phyloP scores from a whole-genome alignment of 2,888 invertebrate genomes.

The Cerastis leucographa region DNA sequence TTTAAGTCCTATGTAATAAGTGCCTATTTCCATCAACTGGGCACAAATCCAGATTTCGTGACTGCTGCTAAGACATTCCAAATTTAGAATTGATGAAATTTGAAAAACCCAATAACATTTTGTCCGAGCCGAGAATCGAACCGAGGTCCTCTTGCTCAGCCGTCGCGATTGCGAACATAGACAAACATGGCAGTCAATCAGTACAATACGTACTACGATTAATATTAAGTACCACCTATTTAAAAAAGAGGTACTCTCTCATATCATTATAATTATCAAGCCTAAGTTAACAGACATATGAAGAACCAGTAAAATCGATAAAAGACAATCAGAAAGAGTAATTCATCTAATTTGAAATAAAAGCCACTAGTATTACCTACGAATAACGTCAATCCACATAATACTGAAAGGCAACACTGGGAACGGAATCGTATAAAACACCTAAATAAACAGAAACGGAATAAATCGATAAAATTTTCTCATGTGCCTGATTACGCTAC shows the following conservation, averaged over 20 bases:
- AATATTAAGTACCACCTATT: too few species aligned
- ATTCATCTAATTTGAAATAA: neutral
- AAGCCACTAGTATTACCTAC: neutral
- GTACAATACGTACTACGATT: too few species aligned
- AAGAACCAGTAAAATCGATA: neutral
- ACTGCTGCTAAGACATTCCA: too few species aligned
- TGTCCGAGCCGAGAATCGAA: too few species aligned
- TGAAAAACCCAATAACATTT: too few species aligned
- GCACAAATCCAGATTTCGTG: too few species aligned
- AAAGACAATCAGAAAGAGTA: neutral
- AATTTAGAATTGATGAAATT: too few species aligned
- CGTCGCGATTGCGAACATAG: too few species aligned
- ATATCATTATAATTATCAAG: neutral
- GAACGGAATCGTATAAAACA: slow-evolving; percentile 2
- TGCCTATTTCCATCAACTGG: too few species aligned
- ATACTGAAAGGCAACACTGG: neutral
- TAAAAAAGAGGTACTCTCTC: neutral
- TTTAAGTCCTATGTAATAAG: too few species aligned
- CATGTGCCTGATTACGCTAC: neutral
- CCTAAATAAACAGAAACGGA: neutral
- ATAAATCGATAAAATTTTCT: neutral
- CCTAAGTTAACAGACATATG: neutral
- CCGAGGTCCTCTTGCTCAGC: too few species aligned
- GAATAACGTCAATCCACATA: neutral
- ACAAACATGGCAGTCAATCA: too few species aligned